Base-by-base conservation (phyloP, 2,113 vertebrate species). In the Phyllopteryx taeniolatus region DNA sequence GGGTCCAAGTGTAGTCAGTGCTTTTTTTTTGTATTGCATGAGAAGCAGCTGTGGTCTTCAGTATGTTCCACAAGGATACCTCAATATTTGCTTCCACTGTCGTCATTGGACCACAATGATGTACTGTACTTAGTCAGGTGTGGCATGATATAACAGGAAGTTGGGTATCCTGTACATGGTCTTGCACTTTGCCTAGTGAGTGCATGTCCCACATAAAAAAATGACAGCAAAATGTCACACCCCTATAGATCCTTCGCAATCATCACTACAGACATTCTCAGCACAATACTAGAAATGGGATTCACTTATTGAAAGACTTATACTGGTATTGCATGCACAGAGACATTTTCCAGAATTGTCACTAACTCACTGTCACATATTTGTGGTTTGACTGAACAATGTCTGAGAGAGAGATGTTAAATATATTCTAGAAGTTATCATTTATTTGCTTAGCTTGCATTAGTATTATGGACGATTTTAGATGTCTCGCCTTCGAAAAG, bases 81-180 rank as follows among this genome's bases (percentile, higher is more conserved):
- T 47, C 14, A 47, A 15, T 14, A 47, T 14, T 47, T 46, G 44
- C 44, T 46, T 5, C 9, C 44, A 12, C 12, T 46, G 9, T 46
- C 12, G 44, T 46, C 44, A 46, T 46, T 46, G 11, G 44, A 9
- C 46, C 13, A 5, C 46, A 47, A 47, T 47, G 46, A 47, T 47
- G 14, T 14, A 14, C 14, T 3, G 13, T 4, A 46, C 44, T 12
- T 12, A 46, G 12, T 46, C 44, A 12, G 10, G 46, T 47, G 46
- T 47, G 35, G 3, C 4, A 39, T 3, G 6, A 39, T 6, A 39
- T 6, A 39, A 47, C 53, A 80, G 81, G 88, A 87, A 80, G 68
- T 57, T 27, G n/a, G 65, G 67, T 72, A 74, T 72, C 83, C 42
- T 70, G 35, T 12, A 72, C 57, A 53, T 9, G 44, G 42, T 22